Base-by-base conservation (phyloP, 2,888 invertebrate genomes). In the Argyra leucocephala region DNA sequence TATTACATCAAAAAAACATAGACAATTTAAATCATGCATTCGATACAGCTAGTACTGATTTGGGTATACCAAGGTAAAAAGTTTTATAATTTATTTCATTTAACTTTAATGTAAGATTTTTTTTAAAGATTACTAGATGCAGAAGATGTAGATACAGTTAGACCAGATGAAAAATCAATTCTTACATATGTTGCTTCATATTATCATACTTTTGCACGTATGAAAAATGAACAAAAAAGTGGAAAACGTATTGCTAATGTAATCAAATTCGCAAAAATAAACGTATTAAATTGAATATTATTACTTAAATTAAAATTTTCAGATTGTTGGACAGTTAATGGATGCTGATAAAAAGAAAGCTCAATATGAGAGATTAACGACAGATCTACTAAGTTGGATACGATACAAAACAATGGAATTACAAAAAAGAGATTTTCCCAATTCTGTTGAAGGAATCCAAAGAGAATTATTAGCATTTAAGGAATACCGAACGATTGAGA, bases 111-210 rank as follows among this genome's bases (percentile, higher is more conserved):
- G 22, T 48, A 36, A 36, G 15, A 10, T 57, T 64, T n/a, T 62
- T 24, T 61, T 57, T 57, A 24, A 58, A 85, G 88, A 69, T 86
- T 98, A 66, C 84, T 98, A 63, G 97, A 97, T 78, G 96, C 97
- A 67, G 97, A 97, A 84, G 96, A 99, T 80, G 91, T 99, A 70
- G 97, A 98, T 81, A 94, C 91, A 0, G 88, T 84, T 64, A 85
- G 93, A 61, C 97, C 97, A 0, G 98, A 98, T 78, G 99, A 99
- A 82, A 98, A 97, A 81, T 96, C 96, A 37, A 94, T 99, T 76
- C 93, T 99, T 83, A 99, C 98, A 23, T 99, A 99, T 78, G 96
- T 99, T 57, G 97, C 98, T 2, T 95, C 96, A 21, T 98, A 97
- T 82, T 99, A 99, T 81, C 98, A 99, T 82, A 96, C 97, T 66